Base-by-base conservation (phyloP, 2,888 invertebrate genomes). In the Agrochola macilenta region DNA sequence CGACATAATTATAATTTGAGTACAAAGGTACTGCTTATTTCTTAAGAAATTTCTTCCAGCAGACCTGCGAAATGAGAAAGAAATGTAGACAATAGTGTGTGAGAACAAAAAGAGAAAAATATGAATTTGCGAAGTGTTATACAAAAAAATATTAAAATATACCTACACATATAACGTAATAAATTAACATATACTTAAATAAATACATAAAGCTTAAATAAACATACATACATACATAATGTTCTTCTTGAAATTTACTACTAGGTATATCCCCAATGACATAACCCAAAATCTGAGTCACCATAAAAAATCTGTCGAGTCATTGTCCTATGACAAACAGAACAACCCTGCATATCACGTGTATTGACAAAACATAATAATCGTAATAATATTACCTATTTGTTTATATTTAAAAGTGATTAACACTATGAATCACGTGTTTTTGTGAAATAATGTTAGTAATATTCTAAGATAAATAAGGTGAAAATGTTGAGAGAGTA, bases 401-500 rank as follows among this genome's bases (percentile, higher is more conserved):
- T 89, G 79, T 87, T 88, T 86, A 81, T 68, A 74, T 76, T 78
- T 11, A 52, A 78, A 76, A 75, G 64, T 83, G 60, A 77, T 78
- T 82, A 76, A 74, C 85, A 73, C 58, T 76, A 73, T 78, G 65
- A 83, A 46, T 81, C 79, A 70, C 69, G 65, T 85, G 78, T 87
- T 83, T 74, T 79, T 66, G 69, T 79, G 75, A 69, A 81, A 65
- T 80, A 75, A 64, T 76, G 58, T 64, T 75, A 60, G 66, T 78
- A 69, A 78, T 68, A 43, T 69, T 66, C n/a, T 49, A 12, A 77
- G 83, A 89, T 87, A 89, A 87, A 73, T 73, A 86, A 85, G 87
- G 87, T 89, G 86, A 89, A 83, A 82, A 76, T 87, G 80, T 78
- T 82, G 68, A 78, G 57, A 85, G 89, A 65, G 11, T 81, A 79